Conservation (phyloP, 2,888 invertebrate genomes). For the Zaprionus lineosus region DNA sequence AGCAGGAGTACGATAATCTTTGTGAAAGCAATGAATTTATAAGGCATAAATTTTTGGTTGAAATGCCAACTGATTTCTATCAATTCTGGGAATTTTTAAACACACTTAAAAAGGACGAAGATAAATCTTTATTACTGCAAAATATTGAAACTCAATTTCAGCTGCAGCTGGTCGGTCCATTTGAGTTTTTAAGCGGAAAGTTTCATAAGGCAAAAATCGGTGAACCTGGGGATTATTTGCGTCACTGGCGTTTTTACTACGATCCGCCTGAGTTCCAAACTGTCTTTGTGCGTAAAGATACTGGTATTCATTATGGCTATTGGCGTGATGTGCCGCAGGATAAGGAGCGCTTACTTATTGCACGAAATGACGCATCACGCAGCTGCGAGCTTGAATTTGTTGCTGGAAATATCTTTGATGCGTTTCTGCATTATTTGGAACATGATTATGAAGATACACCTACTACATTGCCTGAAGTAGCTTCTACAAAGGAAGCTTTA, state of each 20-base stretch:
- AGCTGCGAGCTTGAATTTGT: constrained; percentile 88
- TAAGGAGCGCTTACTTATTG: constrained; percentile 88
- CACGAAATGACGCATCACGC: constrained; percentile 88
- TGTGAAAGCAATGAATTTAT: constrained; percentile 85
- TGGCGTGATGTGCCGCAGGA: constrained; percentile 92
- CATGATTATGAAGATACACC: constrained; percentile 83
- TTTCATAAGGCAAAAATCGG: constrained; percentile 84
- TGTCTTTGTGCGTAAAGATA: constrained; percentile 87
- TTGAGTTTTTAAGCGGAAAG: constrained; percentile 89
- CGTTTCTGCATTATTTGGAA: constrained; percentile 77
- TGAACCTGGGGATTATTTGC: constrained; percentile 86
- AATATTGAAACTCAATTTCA: constrained; percentile 87
- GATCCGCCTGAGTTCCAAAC: constrained; percentile 98
- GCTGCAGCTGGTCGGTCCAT: constrained; percentile 92
- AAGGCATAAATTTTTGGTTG: constrained; percentile 89
- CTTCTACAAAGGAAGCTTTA: constrained; percentile 86
- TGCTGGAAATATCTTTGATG: constrained; percentile 84
- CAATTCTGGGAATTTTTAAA: constrained; percentile 91
- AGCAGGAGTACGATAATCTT: constrained; percentile 82
- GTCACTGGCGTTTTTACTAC: constrained; percentile 95
- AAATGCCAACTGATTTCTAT: constrained; percentile 96
- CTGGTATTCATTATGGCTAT: constrained; percentile 93
- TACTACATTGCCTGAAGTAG: constrained; percentile 86
- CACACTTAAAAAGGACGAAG: constrained; percentile 83
- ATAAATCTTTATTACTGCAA: constrained; percentile 83